Evolutionary conservation across 2,113 vertebrate species (phyloP).

Genomic region (Rhinolophus sinicus): DNA sequence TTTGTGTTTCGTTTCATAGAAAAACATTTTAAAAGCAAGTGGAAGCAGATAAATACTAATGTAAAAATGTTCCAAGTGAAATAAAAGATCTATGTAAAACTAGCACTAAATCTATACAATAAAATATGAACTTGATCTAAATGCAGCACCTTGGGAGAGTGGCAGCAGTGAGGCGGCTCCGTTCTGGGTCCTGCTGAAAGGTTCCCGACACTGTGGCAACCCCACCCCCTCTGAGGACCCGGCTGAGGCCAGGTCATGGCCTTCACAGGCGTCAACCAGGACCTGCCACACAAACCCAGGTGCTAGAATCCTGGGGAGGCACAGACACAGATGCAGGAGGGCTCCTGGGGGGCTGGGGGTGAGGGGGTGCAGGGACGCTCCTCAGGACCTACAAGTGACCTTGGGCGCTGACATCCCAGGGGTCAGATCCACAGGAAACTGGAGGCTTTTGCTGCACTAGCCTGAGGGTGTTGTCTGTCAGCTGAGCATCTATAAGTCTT

Average conservation of each 20-base stretch:
- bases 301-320: not conserved
- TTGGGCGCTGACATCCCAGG: not conserved
- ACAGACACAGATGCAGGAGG: not conserved
- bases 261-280: not conserved
- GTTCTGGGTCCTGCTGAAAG: not conserved
- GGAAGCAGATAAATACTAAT: not conserved
- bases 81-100: not conserved
- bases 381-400: not conserved
- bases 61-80: not conserved
- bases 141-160: not conserved
- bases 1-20: not conserved
- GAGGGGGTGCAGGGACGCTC: no score
- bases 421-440: not conserved
- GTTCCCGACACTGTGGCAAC: not conserved
- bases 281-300: no score
- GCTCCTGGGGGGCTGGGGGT: no score
- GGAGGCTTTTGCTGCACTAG: not conserved
- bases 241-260: not conserved
- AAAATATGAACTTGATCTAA: not conserved
- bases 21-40: not conserved
- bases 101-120: not conserved
- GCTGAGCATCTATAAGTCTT: not conserved
- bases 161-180: fast-evolving
- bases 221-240: not conserved
- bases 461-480: not conserved